Base-by-base conservation (phyloP, 1,140 invertebrate species). In the Listronotus oregonensis region DNA sequence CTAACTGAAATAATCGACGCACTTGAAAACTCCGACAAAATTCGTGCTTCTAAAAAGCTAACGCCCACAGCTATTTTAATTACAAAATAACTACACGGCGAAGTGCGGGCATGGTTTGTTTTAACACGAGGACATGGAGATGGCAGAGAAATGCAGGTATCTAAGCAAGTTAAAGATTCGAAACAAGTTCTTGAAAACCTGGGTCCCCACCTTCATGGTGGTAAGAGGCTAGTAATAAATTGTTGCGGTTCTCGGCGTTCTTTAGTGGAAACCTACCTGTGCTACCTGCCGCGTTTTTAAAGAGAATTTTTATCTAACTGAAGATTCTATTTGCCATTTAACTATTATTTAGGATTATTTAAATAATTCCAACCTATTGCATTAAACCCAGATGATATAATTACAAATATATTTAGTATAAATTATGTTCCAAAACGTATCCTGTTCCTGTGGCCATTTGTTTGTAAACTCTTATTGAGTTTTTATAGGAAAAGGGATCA, bases 21-120 rank as follows among this genome's bases (percentile, higher is more conserved):
- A 59, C 57, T 49, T 59, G 44, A 57, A 59, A 49, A 49, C 18
- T 49, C 46, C 46, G 34, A 37, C 57, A 49, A 59, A 32, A 47
- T 49, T 39, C 46, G 57, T 49, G 21, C 14, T 40, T 31, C 6
- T 18, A 50, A 31, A 34, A 61, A 34, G 27, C 40, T 12, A 31
- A 61, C 58, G 58, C 58, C 58, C 58, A 61, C 58, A 18, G 34
- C 58, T 61, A 61, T 61, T 61, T 61, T 61, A 61, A 61, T 61
- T 61, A 61, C 47, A 61, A 61, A 61, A 51, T 61, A 61, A 61
- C 46, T 32, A 43, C 47, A 47, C 47, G 32, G 31, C 18, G 27
- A 34, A 21, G 34, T 27, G 49, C 49, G 39, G 32, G 43, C 39
- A 49, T 18, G 57, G 12, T 49, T 59, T 47, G 31, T 44, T 59